phyloP scores from a whole-genome alignment of 2,797 vertebrate genomes.

The Poecile montanus region DNA sequence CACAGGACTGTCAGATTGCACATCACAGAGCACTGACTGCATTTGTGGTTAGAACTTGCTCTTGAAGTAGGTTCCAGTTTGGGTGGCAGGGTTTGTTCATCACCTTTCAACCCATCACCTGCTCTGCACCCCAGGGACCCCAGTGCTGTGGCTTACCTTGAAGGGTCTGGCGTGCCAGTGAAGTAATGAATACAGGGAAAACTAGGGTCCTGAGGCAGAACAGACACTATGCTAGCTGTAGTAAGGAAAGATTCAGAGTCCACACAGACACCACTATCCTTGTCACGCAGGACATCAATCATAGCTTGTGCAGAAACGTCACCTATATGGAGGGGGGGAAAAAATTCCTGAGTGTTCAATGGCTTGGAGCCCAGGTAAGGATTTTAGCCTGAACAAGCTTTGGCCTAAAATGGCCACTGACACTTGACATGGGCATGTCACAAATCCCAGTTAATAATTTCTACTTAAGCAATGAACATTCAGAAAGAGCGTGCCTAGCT shows the following conservation, averaged over 20 bases:
- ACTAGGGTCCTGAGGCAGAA: constrained; percentile 77
- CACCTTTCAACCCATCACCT: background rate
- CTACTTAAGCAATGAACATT: background rate
- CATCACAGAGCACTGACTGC: background rate
- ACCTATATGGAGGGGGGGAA: constrained; percentile 51
- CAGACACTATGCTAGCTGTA: constrained; percentile 80
- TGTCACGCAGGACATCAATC: constrained; percentile 79
- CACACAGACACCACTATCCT: constrained; percentile 76
- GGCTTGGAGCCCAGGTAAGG: background rate
- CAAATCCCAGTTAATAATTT: background rate
- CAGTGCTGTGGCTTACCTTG: constrained; percentile 70
- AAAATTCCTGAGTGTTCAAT: background rate
- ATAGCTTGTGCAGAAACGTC: constrained; percentile 77
- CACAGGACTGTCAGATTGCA: background rate
- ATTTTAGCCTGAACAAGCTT: background rate
- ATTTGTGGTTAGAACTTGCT: background rate
- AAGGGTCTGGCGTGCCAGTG: constrained; percentile 82
- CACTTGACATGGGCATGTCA: background rate
- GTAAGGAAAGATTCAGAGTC: constrained; percentile 81
- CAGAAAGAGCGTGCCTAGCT: background rate
- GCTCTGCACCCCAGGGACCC: background rate
- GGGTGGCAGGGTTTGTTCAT: background rate
- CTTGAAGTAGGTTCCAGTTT: background rate
- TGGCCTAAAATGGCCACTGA: background rate
- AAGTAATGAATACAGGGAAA: constrained; percentile 81